These are phyloP conservation scores for Hydropsyche tenuis DNA, from an alignment of 1,140 invertebrate genomes.

Conservation along the genomic window DNA sequence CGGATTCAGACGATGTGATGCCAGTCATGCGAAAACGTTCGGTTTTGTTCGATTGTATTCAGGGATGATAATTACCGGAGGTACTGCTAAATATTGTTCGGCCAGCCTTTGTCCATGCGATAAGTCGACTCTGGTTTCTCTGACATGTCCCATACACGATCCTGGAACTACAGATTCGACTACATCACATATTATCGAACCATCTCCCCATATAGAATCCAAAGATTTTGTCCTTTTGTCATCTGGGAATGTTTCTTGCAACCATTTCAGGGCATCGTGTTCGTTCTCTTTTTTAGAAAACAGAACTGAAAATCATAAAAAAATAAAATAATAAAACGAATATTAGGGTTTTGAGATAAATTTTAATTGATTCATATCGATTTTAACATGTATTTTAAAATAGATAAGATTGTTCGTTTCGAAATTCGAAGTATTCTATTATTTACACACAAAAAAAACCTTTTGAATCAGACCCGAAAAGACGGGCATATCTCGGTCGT, in stretches of 20 bases:
- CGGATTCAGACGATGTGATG: too few species aligned
- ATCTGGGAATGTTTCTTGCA: constrained; percentile 55
- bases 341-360: too few species aligned
- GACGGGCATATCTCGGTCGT: too few species aligned
- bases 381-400: too few species aligned
- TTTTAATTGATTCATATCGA: too few species aligned
- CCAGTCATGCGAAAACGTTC: too few species aligned
- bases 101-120: constrained; percentile 65
- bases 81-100: constrained; percentile 64
- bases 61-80: constrained; percentile 57
- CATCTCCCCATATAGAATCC: constrained; percentile 64
- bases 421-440: too few species aligned
- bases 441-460: too few species aligned
- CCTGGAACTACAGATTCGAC: constrained; percentile 64
- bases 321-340: too few species aligned
- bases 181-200: constrained; percentile 65
- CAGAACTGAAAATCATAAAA: constrained; percentile 53
- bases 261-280: constrained; percentile 58
- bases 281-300: constrained; percentile 59
- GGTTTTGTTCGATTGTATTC: too few species aligned
- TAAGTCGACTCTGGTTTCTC: constrained; percentile 60
- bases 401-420: too few species aligned
- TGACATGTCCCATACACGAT: constrained; percentile 62
- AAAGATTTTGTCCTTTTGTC: constrained; percentile 53
- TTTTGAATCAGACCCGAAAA: too few species aligned